Conservation (phyloP, 30 jellyfish, hydroid and myxozoan species). For the Aurelia sp. region DNA sequence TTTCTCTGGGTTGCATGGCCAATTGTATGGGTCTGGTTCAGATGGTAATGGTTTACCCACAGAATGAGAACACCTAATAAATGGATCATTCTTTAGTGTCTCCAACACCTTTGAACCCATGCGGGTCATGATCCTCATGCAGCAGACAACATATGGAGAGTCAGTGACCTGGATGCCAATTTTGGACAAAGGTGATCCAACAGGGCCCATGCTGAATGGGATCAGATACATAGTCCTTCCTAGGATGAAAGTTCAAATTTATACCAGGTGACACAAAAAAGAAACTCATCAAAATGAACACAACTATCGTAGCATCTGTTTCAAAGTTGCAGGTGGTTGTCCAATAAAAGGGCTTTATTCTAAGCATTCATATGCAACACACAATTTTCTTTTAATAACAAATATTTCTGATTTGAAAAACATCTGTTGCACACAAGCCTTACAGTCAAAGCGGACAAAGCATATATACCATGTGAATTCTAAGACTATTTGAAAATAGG, state of each 20-base stretch:
- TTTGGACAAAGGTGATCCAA: slow-evolving; percentile 95
- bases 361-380: too few species aligned
- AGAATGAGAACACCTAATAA: slow-evolving; percentile 91
- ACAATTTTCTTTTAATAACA: too few species aligned
- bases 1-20: slow-evolving; percentile 99
- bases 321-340: too few species aligned
- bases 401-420: too few species aligned
- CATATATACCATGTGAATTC: too few species aligned
- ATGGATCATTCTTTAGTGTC: slow-evolving; percentile 63
- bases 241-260: neutral
- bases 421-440: too few species aligned
- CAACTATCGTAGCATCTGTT: too few species aligned
- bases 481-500: too few species aligned
- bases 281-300: too few species aligned
- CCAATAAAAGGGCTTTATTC: too few species aligned
- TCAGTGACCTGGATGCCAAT: slow-evolving; percentile 96
- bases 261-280: too few species aligned
- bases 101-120: slow-evolving; percentile 88
- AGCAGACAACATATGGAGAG: slow-evolving; percentile 94
- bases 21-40: slow-evolving; percentile 91
- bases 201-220: slow-evolving; percentile 99
- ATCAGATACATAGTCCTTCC: slow-evolving; percentile 97
- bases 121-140: slow-evolving; percentile 97
- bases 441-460: too few species aligned
- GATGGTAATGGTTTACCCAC: slow-evolving; percentile 96